Base-by-base conservation (phyloP, 2,888 invertebrate genomes). In the Archips crataeganus region DNA sequence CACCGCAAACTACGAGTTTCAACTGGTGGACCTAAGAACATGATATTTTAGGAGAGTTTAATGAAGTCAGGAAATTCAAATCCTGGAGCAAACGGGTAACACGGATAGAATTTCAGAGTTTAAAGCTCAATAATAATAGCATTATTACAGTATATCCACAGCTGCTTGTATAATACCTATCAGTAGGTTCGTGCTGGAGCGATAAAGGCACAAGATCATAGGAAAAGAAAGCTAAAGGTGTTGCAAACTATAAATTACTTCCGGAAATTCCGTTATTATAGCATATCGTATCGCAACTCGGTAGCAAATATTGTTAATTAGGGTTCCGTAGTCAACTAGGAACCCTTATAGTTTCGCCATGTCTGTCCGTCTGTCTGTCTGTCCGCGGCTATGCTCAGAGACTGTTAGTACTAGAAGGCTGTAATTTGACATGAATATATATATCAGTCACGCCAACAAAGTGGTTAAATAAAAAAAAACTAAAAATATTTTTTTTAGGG, bases 241-340 rank as follows among this genome's bases (percentile, higher is more conserved):
- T 87, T 87, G 82, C 82, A 73, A 90, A 91, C 92, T 90, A 92
- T 92, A 92, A 92, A 92, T 92, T 90, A 91, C 90, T 89, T 89
- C 80, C 65, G 85, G 83, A 88, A 92, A 89, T 91, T 89, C 90
- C 85, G 86, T 85, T 86, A 85, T 85, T 86, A 85, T 84, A 83
- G 86, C 80, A 85, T 87, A 88, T 86, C 87, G 89, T 86, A 89
- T 89, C 88, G 88, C 85, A 83, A 82, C 85, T 82, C 77, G 83
- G 86, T 88, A 88, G 90, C 92, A 92, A 91, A 93, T 93, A 92
- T 90, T 88, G 90, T 89, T 91, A 90, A 92, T 90, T n/a, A n/a
- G n/a, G n/a, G n/a, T n/a, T n/a, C n/a, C n/a, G n/a, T n/a, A n/a
- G n/a, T n/a, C n/a, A n/a, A n/a, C n/a, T n/a, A n/a, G n/a, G n/a